These are phyloP conservation scores for Serinus canaria DNA, from an alignment of 2,113 vertebrate genomes.

Conservation along the genomic window DNA sequence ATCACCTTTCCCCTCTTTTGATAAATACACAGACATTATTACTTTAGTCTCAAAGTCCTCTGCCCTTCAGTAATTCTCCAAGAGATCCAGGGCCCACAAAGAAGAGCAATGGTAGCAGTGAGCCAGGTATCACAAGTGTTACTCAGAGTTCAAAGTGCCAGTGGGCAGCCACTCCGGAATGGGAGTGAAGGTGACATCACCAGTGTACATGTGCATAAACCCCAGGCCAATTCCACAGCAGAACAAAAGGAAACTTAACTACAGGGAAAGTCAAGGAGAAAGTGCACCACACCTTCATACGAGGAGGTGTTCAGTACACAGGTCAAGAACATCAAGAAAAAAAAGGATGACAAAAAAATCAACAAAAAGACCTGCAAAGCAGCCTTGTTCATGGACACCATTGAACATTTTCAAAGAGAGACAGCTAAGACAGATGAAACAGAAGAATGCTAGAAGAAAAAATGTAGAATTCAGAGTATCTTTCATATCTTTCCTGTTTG, in stretches of 20 bases:
- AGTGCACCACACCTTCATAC: background rate
- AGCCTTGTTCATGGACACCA: background rate
- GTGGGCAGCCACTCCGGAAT: background rate
- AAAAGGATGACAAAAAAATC: background rate
- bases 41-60: background rate
- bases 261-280: background rate
- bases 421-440: background rate
- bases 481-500: background rate
- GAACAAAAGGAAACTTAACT: background rate
- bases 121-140: background rate
- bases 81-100: background rate
- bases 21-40: background rate
- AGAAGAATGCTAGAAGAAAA: background rate
- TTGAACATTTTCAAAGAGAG: background rate
- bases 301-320: background rate
- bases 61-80: background rate
- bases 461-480: background rate
- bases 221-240: background rate
- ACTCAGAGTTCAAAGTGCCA: background rate
- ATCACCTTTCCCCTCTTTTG: background rate
- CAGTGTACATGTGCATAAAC: background rate
- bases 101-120: background rate
- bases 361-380: background rate
- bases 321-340: background rate
- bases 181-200: background rate